These are phyloP conservation scores for Drosophila macrospina DNA, from an alignment of 2,888 invertebrate species.

Conservation along the genomic window DNA sequence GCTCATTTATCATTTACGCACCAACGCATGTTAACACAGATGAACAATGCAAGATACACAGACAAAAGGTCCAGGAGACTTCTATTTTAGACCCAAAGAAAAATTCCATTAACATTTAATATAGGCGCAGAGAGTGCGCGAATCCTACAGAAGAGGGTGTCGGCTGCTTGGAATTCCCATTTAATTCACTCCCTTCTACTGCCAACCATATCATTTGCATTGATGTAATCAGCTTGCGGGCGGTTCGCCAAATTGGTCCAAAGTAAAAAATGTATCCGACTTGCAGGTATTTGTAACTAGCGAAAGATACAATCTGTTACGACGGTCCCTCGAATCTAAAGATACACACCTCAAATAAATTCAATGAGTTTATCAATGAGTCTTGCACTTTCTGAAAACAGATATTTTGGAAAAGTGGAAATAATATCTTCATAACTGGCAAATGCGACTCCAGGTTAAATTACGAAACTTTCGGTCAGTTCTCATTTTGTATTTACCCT, in stretches of 20 bases:
- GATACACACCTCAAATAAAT: neutral
- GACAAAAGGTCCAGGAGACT: conserved; percentile 30
- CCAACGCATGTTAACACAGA: conserved; percentile 71
- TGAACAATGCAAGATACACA: conserved; percentile 59
- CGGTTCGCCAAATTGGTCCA: conserved; percentile 67
- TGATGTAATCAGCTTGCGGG: conserved; percentile 80
- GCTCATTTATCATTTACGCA: conserved; percentile 80
- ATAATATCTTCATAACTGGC: too few species aligned
- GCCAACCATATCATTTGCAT: conserved; percentile 69
- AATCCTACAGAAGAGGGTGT: conserved; percentile 4
- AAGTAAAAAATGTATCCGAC: conserved; percentile 22
- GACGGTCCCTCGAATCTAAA: neutral
- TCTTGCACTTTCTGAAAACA: neutral
- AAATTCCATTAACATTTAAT: conserved; percentile 56
- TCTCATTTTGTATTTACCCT: neutral
- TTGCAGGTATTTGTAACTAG: neutral
- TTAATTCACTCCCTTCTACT: conserved; percentile 28
- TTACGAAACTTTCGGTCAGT: too few species aligned
- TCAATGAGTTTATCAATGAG: neutral
- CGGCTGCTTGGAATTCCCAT: conserved; percentile 10
- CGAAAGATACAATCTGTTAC: neutral
- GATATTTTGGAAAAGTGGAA: neutral
- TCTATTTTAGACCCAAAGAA: conserved; percentile 41
- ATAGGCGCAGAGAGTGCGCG: conserved; percentile 29
- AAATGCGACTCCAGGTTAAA: too few species aligned